Evolutionary conservation across 2,797 vertebrate genomes (phyloP).

Genomic region (Glyptemys insculpta): DNA sequence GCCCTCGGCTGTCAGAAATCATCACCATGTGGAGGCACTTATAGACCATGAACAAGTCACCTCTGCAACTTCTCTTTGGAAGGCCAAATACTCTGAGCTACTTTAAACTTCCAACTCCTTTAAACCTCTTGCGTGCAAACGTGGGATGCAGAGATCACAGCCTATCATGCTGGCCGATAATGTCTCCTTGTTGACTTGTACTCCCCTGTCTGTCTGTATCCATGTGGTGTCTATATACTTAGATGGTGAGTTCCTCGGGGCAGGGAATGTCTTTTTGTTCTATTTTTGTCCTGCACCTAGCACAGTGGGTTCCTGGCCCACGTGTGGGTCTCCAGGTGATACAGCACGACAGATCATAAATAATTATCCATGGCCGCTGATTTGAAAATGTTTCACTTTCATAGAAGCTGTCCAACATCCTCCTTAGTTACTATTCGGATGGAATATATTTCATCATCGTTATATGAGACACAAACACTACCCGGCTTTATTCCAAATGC

Average conservation of each 20-base stretch:
- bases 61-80: not conserved
- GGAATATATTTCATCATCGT: not conserved
- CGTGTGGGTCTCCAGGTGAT: fast-evolving
- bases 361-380: not conserved
- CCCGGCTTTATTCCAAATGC: not conserved
- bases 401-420: not conserved
- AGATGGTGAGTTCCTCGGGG: not conserved
- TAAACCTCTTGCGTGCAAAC: not conserved
- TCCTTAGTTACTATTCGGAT: not conserved
- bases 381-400: not conserved
- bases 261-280: not conserved
- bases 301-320: not conserved
- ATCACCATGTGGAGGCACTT: not conserved
- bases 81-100: not conserved
- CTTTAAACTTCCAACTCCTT: not conserved
- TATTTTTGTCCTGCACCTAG: not conserved
- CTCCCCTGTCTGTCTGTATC: not conserved
- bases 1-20: not conserved
- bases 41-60: not conserved
- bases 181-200: not conserved
- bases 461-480: not conserved
- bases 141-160: not conserved
- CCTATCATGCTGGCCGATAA: not conserved
- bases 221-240: not conserved
- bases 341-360: not conserved